phyloP scores from a whole-genome alignment of 2,888 invertebrate genomes.

The Polydrusus tereticollis region DNA sequence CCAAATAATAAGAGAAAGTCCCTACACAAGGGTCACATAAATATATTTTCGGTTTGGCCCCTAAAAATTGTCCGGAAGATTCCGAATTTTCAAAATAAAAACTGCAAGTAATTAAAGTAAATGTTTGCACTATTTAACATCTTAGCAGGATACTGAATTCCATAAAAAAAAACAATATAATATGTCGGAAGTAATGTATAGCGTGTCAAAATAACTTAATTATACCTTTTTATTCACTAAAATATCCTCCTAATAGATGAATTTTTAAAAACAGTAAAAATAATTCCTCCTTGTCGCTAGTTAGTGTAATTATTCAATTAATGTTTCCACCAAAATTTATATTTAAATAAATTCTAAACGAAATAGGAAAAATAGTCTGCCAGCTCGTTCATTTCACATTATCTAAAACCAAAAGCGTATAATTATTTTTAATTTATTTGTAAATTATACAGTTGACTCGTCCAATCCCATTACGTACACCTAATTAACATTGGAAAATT shows the following conservation, averaged over 20 bases:
- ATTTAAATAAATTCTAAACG: slow-evolving; percentile 7
- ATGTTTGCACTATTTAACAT: too few species aligned
- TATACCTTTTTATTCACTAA: background rate
- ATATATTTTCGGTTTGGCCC: too few species aligned
- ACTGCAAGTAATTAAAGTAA: too few species aligned
- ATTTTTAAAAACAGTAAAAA: background rate
- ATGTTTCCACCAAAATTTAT: background rate
- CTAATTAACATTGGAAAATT: slow-evolving; percentile 36
- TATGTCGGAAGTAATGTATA: too few species aligned
- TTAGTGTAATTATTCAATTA: slow-evolving; percentile 9
- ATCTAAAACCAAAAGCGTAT: slow-evolving; percentile 27
- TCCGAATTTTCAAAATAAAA: too few species aligned
- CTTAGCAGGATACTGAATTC: background rate
- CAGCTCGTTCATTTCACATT: slow-evolving; percentile 5
- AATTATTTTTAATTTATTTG: slow-evolving; percentile 38
- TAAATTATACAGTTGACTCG: slow-evolving; percentile 35
- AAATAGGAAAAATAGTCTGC: slow-evolving; percentile 21
- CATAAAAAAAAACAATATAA: too few species aligned
- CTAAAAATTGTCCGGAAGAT: too few species aligned
- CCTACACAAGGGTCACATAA: too few species aligned
- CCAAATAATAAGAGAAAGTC: too few species aligned
- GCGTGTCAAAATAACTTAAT: background rate
- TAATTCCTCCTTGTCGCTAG: background rate
- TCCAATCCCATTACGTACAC: slow-evolving; percentile 13
- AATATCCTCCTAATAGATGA: background rate